phyloP scores from a whole-genome alignment of 2,888 invertebrate genomes.

The Mimas tiliae region DNA sequence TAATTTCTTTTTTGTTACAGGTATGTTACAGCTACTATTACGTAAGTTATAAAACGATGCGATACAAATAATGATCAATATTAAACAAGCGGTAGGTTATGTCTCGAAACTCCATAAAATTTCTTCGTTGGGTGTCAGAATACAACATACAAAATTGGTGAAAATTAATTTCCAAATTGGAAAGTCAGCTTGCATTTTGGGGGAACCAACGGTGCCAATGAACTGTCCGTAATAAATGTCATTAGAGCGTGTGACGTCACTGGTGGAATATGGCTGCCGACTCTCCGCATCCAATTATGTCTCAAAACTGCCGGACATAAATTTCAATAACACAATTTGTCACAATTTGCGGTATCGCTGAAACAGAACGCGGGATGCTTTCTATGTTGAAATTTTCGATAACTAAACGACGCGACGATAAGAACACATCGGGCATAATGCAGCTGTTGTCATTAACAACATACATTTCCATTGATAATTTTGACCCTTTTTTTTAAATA shows the following conservation, averaged over 20 bases:
- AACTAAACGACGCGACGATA: neutral
- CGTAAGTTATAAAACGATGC: slow-evolving; percentile 26
- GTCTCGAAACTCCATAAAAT: neutral
- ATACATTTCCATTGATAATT: neutral
- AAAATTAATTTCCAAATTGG: slow-evolving; percentile 72
- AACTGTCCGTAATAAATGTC: slow-evolving; percentile 77
- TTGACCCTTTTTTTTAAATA: neutral
- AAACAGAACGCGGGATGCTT: slow-evolving; percentile 14
- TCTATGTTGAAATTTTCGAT: slow-evolving; percentile 5
- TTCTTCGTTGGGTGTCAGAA: neutral
- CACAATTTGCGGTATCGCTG: slow-evolving; percentile 68
- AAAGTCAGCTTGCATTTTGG: slow-evolving; percentile 59
- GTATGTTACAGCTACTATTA: slow-evolving; percentile 38
- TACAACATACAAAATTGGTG: slow-evolving; percentile 50
- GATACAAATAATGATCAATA: neutral
- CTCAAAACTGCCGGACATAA: slow-evolving; percentile 78
- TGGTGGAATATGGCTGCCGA: slow-evolving; percentile 64
- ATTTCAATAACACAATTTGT: slow-evolving; percentile 80
- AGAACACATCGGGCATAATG: neutral
- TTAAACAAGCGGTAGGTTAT: neutral
- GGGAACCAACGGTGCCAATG: slow-evolving; percentile 64
- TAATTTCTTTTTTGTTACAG: slow-evolving; percentile 43
- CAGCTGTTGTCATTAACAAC: neutral
- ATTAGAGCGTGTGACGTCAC: slow-evolving; percentile 77
- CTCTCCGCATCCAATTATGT: slow-evolving; percentile 76